phyloP scores from a whole-genome alignment of 2,888 invertebrate species.

The Tricholauxania praeusta region DNA sequence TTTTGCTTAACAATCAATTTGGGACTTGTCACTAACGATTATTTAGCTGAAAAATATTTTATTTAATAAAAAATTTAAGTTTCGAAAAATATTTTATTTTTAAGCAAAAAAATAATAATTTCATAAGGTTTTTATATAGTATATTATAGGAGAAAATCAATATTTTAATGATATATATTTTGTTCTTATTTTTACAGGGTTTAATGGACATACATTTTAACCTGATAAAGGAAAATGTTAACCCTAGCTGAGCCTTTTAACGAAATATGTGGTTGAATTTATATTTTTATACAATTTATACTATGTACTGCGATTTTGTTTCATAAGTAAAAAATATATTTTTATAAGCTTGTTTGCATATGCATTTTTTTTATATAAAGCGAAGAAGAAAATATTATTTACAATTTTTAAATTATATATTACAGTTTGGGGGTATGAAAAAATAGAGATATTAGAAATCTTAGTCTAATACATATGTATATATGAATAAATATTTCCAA shows the following conservation, averaged over 20 bases:
- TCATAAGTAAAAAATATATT: conserved; percentile 5
- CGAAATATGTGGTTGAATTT: background rate
- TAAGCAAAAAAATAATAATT: background rate
- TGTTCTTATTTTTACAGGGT: conserved; percentile 70
- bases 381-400: no score
- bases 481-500: conserved; percentile 23
- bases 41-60: no score
- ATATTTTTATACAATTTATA: conserved; percentile 2
- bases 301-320: background rate
- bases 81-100: no score
- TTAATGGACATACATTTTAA: conserved; percentile 88
- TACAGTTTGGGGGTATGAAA: no score
- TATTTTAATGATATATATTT: conserved; percentile 8
- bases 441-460: no score
- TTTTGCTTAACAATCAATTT: no score
- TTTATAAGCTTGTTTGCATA: no score
- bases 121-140: background rate
- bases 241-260: background rate
- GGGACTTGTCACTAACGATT: no score
- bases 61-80: no score
- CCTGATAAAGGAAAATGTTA: conserved; percentile 73
- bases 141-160: background rate
- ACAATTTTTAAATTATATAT: no score
- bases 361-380: no score
- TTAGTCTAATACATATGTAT: background rate